Evolutionary conservation across 2,113 vertebrate genomes (phyloP), one percentile per base, ranked within the genome.

Genomic region (Thryonomys swinderianus): DNA sequence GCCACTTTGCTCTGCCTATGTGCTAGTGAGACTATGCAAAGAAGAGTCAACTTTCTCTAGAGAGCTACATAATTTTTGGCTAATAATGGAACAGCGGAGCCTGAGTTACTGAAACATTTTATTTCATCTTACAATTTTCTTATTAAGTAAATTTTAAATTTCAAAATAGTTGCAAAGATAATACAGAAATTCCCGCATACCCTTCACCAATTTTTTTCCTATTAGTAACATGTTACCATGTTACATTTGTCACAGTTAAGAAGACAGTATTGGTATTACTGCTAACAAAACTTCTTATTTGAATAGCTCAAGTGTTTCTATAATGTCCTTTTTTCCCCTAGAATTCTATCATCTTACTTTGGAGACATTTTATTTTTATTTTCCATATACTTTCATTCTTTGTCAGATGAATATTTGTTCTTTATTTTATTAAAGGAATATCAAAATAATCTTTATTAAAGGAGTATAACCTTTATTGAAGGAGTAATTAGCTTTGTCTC

Each of bases 351-450:
- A 40, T 8, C 25, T 85, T 88, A 59, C 14, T 76, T 84, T 67
- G 88, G 32, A 92, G 64, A 4, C 4, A 64, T 84, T 87, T 93
- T 79, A 55, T 59, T 45, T 88, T 94, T 73, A 42, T 79, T 96
- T 96, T 83, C 42, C 87, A 87, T 71, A 37, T 76, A 79, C 23
- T 18, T 88, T 86, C 66, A 66, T 67, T 85, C 55, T 66, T 95
- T 78, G 53, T 64, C 32, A 90, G 42, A 88, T 73, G 87, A 92
- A 76, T 21, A 62, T 57, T 87, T 91, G 14, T 37, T 82, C 34
- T 67, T 55, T 53, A 71, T 59, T 78, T 87, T 81, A 48, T 80
- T 92, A 90, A 87, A 57, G 2, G 21, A 84, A 3, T 42, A 37
- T 1, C 17, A 40, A 85, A 59, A 64, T 53, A 93, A 82, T 4